Evolutionary conservation across 1,140 invertebrate genomes (phyloP), one percentile per base, ranked within the genome.

Genomic region (Rhynchophorus ferrugineus): DNA sequence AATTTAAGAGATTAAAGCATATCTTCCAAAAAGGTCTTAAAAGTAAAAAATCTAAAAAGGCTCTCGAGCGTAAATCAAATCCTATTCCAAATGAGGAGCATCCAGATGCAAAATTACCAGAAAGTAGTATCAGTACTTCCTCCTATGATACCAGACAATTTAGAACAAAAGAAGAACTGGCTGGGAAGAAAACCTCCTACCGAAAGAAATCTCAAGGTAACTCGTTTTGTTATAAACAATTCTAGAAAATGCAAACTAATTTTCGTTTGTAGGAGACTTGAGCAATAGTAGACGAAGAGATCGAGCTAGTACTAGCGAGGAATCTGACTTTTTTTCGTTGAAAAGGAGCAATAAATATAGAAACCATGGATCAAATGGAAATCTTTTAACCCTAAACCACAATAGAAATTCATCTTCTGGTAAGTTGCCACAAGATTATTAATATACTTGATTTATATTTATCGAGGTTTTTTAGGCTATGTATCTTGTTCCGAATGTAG

Each of bases 401-500:
- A 80, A 84, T 56, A 72, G 80, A 35, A 83, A 84, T 61, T 82
- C 80, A 58, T 83, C 81, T 6, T 57, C 58, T 81, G 81, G 51
- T 54, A 24, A 14, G 17, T 44, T 29, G 16, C 9, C 18, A 17
- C 9, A 5, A 17, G 18, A 14, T 17, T 14, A 9, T 17, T 17
- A 7, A n/a, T 16, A 39, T 17, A 39, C 9, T 29, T 21, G 19
- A n/a, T 16, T 3, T 8, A 42, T 6, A 29, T 29, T 29, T 29
- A 11, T 29, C 24, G 5, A 29, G 5, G 24, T 29, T n/a, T 51
- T 51, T 24, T 45, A 52, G 81, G 80, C 5, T 90, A 89, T 61
- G 84, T 90, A 3, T 89, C 85, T 9, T 91, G 86, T 65, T 89
- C 85, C 17, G 89, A 91, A 69, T 91, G 87, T 65, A 84, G 81